A percentile compares a stretch with the other conserved stretches of the same genome.
phyloP scores from a whole-genome alignment of 2,113 vertebrate species.

The Perca schrenkii region DNA sequence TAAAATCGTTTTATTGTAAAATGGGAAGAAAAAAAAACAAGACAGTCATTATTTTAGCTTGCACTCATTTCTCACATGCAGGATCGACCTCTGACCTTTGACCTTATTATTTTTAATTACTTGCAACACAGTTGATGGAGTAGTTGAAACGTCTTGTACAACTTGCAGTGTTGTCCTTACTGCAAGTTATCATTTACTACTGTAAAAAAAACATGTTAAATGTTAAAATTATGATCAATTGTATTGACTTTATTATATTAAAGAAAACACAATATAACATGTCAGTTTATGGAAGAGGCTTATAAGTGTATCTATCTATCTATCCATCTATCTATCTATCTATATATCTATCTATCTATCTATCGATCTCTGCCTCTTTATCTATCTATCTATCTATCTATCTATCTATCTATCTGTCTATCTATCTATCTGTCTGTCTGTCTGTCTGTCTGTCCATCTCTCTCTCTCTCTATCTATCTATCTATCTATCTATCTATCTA shows the following conservation, averaged over 20 bases:
- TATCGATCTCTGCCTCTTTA: no score
- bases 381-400: no score
- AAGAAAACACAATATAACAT: neutral
- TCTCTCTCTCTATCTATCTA: no score
- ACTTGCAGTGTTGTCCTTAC: no score
- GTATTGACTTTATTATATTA: neutral
- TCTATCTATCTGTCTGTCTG: no score
- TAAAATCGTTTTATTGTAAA: neutral
- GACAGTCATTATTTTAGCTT: neutral
- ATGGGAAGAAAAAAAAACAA: neutral
- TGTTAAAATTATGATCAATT: neutral
- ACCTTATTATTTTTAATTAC: neutral
- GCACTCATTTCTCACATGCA: neutral
- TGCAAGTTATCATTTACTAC: neutral
- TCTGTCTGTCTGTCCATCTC: no score
- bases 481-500: no score
- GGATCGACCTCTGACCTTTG: neutral
- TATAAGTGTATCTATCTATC: neutral
- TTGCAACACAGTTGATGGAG: neutral
- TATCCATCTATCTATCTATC: no score
- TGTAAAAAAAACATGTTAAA: neutral
- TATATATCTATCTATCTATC: no score
- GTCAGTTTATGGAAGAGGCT: neutral
- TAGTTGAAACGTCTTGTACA: neutral
- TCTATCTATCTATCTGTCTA: no score